Percentiles rank a stretch among this genome's conserved stretches.
These are phyloP conservation scores for Vulpes ferrilata DNA, from an alignment of 2,113 vertebrate species.

Conservation along the genomic window DNA sequence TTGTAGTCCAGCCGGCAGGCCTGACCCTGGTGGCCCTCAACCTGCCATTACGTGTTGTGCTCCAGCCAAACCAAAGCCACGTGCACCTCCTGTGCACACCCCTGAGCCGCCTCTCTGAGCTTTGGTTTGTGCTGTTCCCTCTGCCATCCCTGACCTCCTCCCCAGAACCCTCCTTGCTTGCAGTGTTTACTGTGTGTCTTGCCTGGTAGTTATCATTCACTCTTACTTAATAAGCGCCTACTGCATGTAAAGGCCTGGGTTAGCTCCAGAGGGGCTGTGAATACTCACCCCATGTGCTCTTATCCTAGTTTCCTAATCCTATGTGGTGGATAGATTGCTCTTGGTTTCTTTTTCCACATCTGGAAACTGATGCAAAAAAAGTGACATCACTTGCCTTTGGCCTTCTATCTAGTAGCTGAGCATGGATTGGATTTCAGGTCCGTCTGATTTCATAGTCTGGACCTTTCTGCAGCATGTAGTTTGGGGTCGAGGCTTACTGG, in stretches of 20 bases:
- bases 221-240: not conserved
- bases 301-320: not conserved
- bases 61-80: fast-evolving
- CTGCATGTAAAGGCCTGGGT: not conserved
- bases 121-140: not conserved
- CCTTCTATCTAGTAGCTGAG: not conserved
- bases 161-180: not conserved
- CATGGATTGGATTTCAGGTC: not conserved
- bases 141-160: not conserved
- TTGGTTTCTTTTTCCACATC: not conserved
- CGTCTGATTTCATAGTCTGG: not conserved
- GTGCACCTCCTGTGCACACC: not conserved
- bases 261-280: not conserved
- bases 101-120: not conserved
- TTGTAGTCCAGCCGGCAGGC: not conserved
- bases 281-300: fast-evolving
- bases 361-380: not conserved
- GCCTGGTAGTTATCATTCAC: not conserved
- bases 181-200: not conserved
- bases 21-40: too few species aligned
- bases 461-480: not conserved
- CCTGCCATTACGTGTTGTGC: fast-evolving
- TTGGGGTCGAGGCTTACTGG: not conserved
- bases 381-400: not conserved
- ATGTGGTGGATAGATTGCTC: not conserved